Conservation (phyloP, 2,888 invertebrate species). For the Melitaea athalia region DNA sequence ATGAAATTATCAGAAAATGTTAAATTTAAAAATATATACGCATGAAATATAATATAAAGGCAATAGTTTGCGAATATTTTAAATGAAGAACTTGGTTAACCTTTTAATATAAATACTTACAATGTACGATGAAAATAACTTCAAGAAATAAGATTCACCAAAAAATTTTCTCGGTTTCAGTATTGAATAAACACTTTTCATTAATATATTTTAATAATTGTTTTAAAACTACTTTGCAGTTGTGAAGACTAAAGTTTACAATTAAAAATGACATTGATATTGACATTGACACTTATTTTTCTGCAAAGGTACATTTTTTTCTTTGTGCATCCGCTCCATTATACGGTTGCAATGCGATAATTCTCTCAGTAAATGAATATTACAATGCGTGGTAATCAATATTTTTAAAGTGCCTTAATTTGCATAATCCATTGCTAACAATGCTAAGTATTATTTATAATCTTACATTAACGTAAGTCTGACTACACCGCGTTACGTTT, state of each 20-base stretch:
- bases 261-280: not conserved
- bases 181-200: not conserved
- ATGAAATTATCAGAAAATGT: no score
- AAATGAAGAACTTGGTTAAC: not conserved
- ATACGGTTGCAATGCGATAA: no score
- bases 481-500: no score
- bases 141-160: not conserved
- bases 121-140: not conserved
- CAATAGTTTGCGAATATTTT: not conserved
- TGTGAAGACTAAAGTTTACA: not conserved
- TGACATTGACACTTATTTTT: slow-evolving; percentile 2
- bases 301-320: no score
- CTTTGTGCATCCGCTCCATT: no score
- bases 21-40: no score
- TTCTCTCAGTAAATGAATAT: no score
- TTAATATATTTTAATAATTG: not conserved
- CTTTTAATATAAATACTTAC: not conserved
- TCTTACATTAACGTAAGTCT: no score
- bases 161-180: not conserved
- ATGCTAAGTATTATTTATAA: no score
- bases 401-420: no score
- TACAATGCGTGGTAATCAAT: no score
- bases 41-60: not conserved
- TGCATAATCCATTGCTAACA: no score
- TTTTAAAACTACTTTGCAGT: not conserved